Evolutionary conservation across 92 coral and sea anemone species (phyloP).

Genomic region (Pocillopora grandis): DNA sequence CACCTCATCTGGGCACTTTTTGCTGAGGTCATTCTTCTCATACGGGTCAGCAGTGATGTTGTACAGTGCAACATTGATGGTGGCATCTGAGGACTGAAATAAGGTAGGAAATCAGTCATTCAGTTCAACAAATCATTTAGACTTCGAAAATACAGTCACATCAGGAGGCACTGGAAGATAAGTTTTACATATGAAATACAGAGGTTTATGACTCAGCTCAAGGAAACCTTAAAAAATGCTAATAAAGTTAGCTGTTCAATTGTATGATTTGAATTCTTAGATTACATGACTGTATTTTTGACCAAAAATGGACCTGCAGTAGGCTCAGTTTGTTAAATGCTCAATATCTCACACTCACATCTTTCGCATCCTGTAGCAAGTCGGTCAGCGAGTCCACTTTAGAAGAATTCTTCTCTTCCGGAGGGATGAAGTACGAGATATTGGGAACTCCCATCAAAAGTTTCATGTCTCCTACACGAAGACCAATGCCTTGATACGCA

Average conservation of each 20-base stretch:
- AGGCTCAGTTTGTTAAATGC: no score
- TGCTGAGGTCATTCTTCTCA: conserved; percentile 64
- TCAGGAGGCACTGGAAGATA: no score
- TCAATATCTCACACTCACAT: conserved; percentile 9
- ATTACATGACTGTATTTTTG: no score
- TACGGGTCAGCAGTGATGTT: conserved; percentile 86
- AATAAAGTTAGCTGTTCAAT: no score
- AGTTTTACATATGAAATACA: no score
- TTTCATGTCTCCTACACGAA: conserved; percentile 82
- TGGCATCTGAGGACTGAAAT: conserved; percentile 18
- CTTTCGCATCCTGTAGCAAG: background rate
- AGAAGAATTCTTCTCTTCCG: conserved; percentile 50
- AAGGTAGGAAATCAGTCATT: no score
- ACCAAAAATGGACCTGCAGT: no score
- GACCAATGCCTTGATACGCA: conserved; percentile 71
- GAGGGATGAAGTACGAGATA: conserved; percentile 79
- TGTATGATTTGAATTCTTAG: no score
- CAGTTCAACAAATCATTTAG: no score
- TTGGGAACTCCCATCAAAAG: conserved; percentile 79
- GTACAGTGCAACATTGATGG: conserved; percentile 60
- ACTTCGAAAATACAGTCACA: no score
- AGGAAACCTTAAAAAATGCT: no score
- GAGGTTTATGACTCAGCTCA: no score
- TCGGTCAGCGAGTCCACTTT: background rate
- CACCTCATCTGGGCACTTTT: conserved; percentile 58